These are phyloP conservation scores for Bostrychus sinensis DNA, from an alignment of 2,113 vertebrate genomes.

Conservation along the genomic window DNA sequence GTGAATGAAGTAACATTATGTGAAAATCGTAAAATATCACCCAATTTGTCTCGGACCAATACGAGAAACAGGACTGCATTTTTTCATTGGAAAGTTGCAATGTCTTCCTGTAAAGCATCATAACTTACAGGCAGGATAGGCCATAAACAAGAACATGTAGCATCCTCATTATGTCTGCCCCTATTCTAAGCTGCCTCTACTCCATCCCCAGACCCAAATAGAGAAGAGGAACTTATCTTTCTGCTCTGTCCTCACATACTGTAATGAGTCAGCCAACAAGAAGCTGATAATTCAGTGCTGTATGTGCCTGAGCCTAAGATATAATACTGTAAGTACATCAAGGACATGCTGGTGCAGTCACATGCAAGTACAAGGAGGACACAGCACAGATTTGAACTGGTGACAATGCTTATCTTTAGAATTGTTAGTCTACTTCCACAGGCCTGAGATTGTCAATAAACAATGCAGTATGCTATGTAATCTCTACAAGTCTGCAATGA, in stretches of 20 bases:
- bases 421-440: not conserved
- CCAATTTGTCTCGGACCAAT: too few species aligned
- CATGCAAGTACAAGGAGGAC: slow-evolving; percentile 3
- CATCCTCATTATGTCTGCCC: slow-evolving; percentile 33
- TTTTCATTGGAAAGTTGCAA: not conserved
- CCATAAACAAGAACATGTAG: slow-evolving; percentile 23
- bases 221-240: not conserved
- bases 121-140: slow-evolving; percentile 25
- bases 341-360: not conserved
- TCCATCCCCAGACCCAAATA: not conserved
- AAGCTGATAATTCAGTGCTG: not conserved
- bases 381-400: not conserved
- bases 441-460: not conserved
- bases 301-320: not conserved
- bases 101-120: not conserved
- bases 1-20: too few species aligned
- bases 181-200: slow-evolving; percentile 14
- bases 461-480: not conserved
- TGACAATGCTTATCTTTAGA: not conserved
- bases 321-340: slow-evolving; percentile 7
- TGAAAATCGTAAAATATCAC: too few species aligned
- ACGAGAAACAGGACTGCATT: not conserved
- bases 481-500: not conserved
- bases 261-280: not conserved
- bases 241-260: not conserved